Evolutionary conservation across 2,113 vertebrate genomes (phyloP), one percentile per base, ranked within the genome.

Genomic region (Oncorhynchus kisutch): DNA sequence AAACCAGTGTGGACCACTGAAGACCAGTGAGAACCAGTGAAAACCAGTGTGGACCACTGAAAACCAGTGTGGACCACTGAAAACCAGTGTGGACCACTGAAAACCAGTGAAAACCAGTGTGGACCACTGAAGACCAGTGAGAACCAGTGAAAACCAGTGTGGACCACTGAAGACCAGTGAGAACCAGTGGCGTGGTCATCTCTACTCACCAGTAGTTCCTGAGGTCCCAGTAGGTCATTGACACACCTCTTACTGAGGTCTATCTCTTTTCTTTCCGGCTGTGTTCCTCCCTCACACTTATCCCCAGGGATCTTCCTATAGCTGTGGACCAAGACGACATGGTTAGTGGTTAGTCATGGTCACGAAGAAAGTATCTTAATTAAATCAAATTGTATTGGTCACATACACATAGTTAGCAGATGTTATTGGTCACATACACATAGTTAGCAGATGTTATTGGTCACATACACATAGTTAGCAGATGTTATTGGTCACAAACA

Each of bases 261-360:
- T 0, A 84, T 95, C 81, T 94, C 93, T 81, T 94, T 89, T 72
- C 97, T 89, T 12, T 86, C 84, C 2, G 95, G 95, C 82, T 92
- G 93, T 70, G 92, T 87, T 1, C 97, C 97, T 5, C 94, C 95
- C 1, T 90, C 81, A 82, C 97, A 99, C 73, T 90, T 94, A 81
- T 98, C 95, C 68, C 97, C 97, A 0, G 97, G 97, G 87, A 98
- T 96, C 80, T 97, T 98, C 80, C 97, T 94, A 84, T 99, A 99
- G 22, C 97, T 98, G 87, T 7, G 24, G 49, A 81, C 66, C 22
- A 68, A 22, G 14, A 1, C 29, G 3, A 54, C 8, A 48, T 45
- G 24, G 76, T 59, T 6, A 67, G 73, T 11, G 66, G 6, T 45
- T 2, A 39, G 11, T 45, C 7, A 18, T 18, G 16, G 16, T 54